Evolutionary conservation across 2,888 invertebrate species (phyloP).

Genomic region (Chrysolina oricalcia): DNA sequence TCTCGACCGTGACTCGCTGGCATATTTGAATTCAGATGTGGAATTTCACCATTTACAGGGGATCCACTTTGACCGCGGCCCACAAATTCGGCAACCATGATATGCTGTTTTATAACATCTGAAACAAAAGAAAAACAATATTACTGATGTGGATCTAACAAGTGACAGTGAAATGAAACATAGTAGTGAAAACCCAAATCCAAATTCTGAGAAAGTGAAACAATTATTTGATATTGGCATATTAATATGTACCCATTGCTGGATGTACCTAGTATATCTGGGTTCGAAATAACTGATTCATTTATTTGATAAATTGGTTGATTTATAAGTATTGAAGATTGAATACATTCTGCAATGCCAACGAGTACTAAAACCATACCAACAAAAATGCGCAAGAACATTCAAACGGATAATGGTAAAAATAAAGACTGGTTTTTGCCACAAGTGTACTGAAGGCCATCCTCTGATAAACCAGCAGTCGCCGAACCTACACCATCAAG

Average conservation of each 20-base stretch:
- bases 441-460: constrained; percentile 61
- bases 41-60: constrained; percentile 81
- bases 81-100: constrained; percentile 92
- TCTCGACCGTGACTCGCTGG: constrained; percentile 71
- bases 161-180: not conserved
- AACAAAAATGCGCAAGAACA: constrained; percentile 42
- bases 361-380: constrained; percentile 8
- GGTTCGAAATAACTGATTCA: not conserved
- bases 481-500: constrained; percentile 38
- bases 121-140: constrained; percentile 59
- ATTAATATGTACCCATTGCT: too few relatives aligned
- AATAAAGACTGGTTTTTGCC: constrained; percentile 60
- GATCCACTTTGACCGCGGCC: constrained; percentile 83
- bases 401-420: constrained; percentile 54
- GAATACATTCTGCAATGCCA: not conserved
- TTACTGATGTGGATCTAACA: not conserved
- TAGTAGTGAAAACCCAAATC: not conserved
- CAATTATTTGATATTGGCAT: not conserved
- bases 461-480: constrained; percentile 57
- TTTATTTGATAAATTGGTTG: not conserved
- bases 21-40: constrained; percentile 76
- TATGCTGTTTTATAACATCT: constrained; percentile 77
- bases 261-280: too few relatives aligned
- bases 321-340: not conserved
- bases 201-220: not conserved